phyloP scores from a whole-genome alignment of 92 coral and sea anemone species.

The Plumapathes pennacea region DNA sequence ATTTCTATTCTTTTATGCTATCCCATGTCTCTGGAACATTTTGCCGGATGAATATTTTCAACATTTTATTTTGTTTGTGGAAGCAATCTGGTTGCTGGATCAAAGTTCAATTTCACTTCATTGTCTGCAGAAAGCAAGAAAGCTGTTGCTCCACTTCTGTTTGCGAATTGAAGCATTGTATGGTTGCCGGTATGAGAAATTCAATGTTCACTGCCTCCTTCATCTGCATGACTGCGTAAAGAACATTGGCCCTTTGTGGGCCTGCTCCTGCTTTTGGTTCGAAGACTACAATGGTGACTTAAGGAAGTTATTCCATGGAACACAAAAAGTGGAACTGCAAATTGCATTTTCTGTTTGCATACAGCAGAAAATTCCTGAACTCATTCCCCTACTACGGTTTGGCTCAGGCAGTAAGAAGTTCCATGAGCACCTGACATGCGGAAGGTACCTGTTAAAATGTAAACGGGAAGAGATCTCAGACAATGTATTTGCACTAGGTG shows the following conservation, averaged over 20 bases:
- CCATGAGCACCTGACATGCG: conserved; percentile 41
- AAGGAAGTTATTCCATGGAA: conserved; percentile 63
- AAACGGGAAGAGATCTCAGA: conserved; percentile 41
- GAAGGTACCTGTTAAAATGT: conserved; percentile 35
- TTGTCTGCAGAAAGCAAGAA: conserved; percentile 23
- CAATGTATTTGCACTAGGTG: conserved; percentile 52
- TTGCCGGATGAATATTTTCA: conserved; percentile 65
- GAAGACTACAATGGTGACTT: conserved; percentile 71
- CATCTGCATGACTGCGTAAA: conserved; percentile 63
- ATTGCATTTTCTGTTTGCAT: conserved; percentile 60
- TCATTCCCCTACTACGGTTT: conserved; percentile 45
- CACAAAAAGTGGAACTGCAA: conserved; percentile 66
- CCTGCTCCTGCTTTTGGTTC: conserved; percentile 70
- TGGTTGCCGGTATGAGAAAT: conserved; percentile 55
- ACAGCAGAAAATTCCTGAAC: conserved; percentile 69
- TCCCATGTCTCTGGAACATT: conserved; percentile 69
- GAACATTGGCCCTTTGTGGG: conserved; percentile 69
- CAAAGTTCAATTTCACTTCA: conserved; percentile 40
- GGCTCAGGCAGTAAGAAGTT: conserved; percentile 57
- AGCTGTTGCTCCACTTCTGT: conserved; percentile 55
- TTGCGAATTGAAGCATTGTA: conserved; percentile 56
- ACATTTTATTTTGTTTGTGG: conserved; percentile 53
- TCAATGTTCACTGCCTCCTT: conserved; percentile 53
- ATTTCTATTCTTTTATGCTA: conserved; percentile 62
- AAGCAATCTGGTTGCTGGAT: conserved; percentile 54